These are phyloP conservation scores for Actias luna DNA, from an alignment of 2,888 invertebrate genomes.

Conservation along the genomic window DNA sequence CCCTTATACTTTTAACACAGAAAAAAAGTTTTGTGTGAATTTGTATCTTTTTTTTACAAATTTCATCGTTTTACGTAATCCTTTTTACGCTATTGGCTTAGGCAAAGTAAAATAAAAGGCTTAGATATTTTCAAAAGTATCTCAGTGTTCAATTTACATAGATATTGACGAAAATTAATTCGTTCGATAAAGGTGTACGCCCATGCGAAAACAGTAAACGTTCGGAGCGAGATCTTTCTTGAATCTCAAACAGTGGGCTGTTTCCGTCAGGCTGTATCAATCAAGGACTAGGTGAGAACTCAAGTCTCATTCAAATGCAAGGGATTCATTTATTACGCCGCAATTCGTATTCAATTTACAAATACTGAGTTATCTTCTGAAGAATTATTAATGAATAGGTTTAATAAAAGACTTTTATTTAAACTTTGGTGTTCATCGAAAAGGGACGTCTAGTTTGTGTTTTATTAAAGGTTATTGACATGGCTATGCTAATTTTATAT, in stretches of 20 bases:
- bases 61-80: background rate
- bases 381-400: constrained; percentile 45
- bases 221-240: constrained; percentile 49
- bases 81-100: background rate
- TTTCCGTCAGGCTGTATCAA: constrained; percentile 65
- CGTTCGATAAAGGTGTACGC: constrained; percentile 45
- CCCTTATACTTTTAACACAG: background rate
- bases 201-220: constrained; percentile 53
- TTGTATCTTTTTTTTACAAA: background rate
- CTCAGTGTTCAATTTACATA: constrained; percentile 25
- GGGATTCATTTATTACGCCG: constrained; percentile 64
- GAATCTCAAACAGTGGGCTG: constrained; percentile 57
- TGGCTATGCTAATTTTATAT: background rate
- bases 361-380: constrained; percentile 51
- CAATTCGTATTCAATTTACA: constrained; percentile 58
- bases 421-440: constrained; percentile 3
- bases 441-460: background rate
- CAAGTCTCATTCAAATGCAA: constrained; percentile 70
- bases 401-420: constrained; percentile 19
- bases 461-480: no score
- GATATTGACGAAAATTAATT: constrained; percentile 32
- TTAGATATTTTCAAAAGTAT: background rate
- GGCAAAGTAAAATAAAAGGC: background rate
- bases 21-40: no score
- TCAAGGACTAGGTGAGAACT: constrained; percentile 57